Base-by-base conservation (phyloP, 2,797 vertebrate species). In the Benthosema pterotum region DNA sequence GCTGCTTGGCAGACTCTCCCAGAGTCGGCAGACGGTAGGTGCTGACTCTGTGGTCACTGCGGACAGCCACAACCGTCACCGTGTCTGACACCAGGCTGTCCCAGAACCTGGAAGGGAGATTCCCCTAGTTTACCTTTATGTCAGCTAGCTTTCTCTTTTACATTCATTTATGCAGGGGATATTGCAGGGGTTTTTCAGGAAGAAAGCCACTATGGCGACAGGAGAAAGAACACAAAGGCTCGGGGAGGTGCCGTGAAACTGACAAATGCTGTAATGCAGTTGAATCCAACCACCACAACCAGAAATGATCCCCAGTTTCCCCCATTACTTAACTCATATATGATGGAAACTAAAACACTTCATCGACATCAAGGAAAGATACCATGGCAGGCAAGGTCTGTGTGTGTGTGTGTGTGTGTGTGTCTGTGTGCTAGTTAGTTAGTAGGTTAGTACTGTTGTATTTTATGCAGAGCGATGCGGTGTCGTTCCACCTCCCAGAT, bases 401-500 rank as follows among this genome's bases (percentile, higher is more conserved):
- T 15, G 15, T 18, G 18, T 28, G 18, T 52, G 18, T n/a, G 32
- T 43, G 51, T 32, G 51, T 28, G 53, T 42, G 53, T 6, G 11
- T 17, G 14, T 32, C 19, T n/a, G 45, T 46, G 14, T 48, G 45
- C n/a, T 18, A n/a, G 19, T 15, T 9, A 12, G 16, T 11, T n/a
- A 11, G 28, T 49, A 46, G 49, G 53, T 81, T 47, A 96, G 95
- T 93, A 88, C 8, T 85, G 81, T 83, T 81, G 91, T 25, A 98
- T 72, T 70, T 97, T 98, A 70, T 74, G 85, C 52, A 97, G 86
- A 38, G 89, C 92, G 46, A 93, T 72, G 3, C 63, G 69, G 64
- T 89, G 61, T 68, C 86, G 93, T 84, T 98, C 95, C 9, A 83
- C 79, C 66, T 97, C 94, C 96, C 95, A 96, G 55, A 83, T 90